Evolutionary conservation across 2,888 invertebrate genomes (phyloP), one percentile per base, ranked within the genome.

Genomic region (Drosophila prolongata): DNA sequence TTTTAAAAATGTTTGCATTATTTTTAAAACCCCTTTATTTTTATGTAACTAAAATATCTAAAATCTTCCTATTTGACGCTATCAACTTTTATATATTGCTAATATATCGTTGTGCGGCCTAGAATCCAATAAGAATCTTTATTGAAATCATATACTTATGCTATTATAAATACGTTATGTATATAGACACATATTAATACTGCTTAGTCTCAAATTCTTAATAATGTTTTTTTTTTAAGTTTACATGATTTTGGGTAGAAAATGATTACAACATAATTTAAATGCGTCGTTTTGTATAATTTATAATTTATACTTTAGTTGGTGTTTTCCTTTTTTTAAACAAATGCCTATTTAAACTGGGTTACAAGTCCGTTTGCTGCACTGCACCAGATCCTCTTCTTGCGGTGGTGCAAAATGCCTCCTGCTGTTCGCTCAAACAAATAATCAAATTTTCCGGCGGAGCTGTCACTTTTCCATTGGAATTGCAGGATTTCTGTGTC

Each of bases 321-420:
- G 30, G 30, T 30, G 30, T 14, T 10, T 16, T 16, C 11, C 1
- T 24, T 8, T 27, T 38, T 27, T 27, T 27, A 14, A 38, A 16
- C 4, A 38, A 52, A 10, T 16, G 30, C 16, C n/a, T n/a, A 9
- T 16, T 34, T 9, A 62, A 27, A n/a, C 9, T 38, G 19, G 53
- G 53, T 64, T 87, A 86, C 52, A 86, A 77, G 58, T 86, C 80
- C 0, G 86, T 86, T 72, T 86, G 86, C 35, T 87, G 78, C 46
- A 87, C 24, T n/a, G 71, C 49, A 9, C 43, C 71, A 1, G 81
- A 85, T 10, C 72, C 74, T 6, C 83, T 66, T 5, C 79, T 72
- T 10, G 74, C 59, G 14, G 76, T 86, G 9, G 79, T 85, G 59
- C 79, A 85, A 38, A 76, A 73, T 1, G 80, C 58, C 27, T 78